These are phyloP conservation scores for Radopholus similis DNA, from an alignment of 1,140 invertebrate genomes.

Conservation along the genomic window DNA sequence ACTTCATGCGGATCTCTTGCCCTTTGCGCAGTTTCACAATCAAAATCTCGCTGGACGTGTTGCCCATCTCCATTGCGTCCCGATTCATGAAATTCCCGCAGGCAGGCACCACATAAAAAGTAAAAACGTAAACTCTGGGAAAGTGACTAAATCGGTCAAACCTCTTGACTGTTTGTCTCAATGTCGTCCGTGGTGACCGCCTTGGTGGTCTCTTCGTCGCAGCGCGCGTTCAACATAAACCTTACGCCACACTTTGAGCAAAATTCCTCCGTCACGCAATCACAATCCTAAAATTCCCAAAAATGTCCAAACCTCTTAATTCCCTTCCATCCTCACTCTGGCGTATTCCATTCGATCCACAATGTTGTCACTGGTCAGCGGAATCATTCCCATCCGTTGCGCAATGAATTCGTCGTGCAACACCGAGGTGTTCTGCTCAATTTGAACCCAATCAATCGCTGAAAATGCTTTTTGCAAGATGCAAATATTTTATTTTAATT, in stretches of 20 bases:
- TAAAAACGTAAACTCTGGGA: not conserved
- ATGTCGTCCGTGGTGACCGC: constrained; percentile 96
- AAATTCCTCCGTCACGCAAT: constrained; percentile 93
- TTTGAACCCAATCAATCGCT: constrained; percentile 99
- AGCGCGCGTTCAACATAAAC: constrained; percentile 92
- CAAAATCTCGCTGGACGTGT: constrained; percentile 72
- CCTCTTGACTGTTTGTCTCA: constrained; percentile 75
- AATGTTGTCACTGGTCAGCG: constrained; percentile 74
- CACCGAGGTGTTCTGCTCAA: constrained; percentile 95
- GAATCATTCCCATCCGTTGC: constrained; percentile 93
- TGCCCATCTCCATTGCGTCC: constrained; percentile 26
- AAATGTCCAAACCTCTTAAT: constrained; percentile 17
- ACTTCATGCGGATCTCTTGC: constrained; percentile 74
- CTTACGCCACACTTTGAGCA: constrained; percentile 95
- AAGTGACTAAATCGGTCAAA: constrained; percentile 55
- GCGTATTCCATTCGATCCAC: constrained; percentile 77
- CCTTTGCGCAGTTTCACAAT: constrained; percentile 90
- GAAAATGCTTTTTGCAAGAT: constrained; percentile 58
- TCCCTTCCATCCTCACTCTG: constrained; percentile 64
- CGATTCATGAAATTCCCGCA: constrained; percentile 30
- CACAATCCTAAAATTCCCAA: constrained; percentile 64
- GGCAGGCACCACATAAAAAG: constrained; percentile 46
- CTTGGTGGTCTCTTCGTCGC: constrained; percentile 82
- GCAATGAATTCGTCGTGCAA: constrained; percentile 97
- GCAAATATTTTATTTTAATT: constrained; percentile 11